Percentiles rank a stretch among this genome's conserved stretches.
These are phyloP conservation scores for Melolontha melolontha DNA, from an alignment of 2,888 invertebrate genomes.

Conservation along the genomic window DNA sequence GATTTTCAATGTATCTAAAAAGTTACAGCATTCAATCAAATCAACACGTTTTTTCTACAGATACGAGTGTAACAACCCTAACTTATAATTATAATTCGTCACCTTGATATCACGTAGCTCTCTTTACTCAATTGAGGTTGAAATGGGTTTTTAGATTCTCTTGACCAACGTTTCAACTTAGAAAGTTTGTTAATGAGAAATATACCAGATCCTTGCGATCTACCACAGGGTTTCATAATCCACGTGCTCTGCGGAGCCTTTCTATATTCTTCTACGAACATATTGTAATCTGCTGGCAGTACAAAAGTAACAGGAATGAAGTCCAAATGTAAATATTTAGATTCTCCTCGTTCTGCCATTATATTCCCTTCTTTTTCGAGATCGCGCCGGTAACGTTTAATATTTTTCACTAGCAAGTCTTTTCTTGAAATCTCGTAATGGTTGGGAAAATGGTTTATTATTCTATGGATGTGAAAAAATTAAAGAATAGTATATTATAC, in stretches of 20 bases:
- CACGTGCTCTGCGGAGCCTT: conserved; percentile 95
- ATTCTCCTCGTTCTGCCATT: conserved; percentile 85
- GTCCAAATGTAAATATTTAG: conserved; percentile 85
- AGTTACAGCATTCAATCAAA: background rate
- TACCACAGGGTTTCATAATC: conserved; percentile 98
- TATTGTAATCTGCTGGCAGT: conserved; percentile 94
- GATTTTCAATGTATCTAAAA: conserved; percentile 89
- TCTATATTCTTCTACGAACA: conserved; percentile 96
- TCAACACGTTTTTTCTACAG: background rate
- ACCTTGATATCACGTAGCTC: conserved; percentile 95
- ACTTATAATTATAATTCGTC: conserved; percentile 40
- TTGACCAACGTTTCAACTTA: conserved; percentile 90
- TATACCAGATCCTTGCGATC: conserved; percentile 95
- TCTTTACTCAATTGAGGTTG: conserved; percentile 88
- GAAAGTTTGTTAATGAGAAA: conserved; percentile 95
- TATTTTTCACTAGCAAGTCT: conserved; percentile 95
- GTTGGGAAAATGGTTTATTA: conserved; percentile 97
- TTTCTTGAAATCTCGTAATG: conserved; percentile 96
- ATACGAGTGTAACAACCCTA: too few relatives aligned
- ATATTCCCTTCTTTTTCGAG: conserved; percentile 90
- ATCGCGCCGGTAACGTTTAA: conserved; percentile 93
- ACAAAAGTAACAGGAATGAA: conserved; percentile 95
- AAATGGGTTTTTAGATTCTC: conserved; percentile 87
- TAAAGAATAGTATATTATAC: background rate
- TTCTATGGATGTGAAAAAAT: conserved; percentile 65